These are phyloP conservation scores for Drosophila cognata DNA, from an alignment of 2,888 invertebrate genomes.

Conservation along the genomic window DNA sequence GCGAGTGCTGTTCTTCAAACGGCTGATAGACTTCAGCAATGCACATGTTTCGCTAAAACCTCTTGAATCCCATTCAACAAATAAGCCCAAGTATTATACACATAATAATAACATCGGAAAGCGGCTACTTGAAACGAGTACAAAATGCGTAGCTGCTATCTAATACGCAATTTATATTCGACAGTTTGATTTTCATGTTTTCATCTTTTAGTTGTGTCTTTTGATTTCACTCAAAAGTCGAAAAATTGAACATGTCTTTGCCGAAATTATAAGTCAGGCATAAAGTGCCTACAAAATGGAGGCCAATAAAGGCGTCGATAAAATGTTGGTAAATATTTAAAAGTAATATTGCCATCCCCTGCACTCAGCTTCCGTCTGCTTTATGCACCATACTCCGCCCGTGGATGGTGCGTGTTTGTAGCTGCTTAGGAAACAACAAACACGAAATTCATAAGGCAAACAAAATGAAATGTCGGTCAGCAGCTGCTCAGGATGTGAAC, in stretches of 20 bases:
- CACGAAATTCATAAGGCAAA: slow-evolving; percentile 55
- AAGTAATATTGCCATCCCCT: slow-evolving; percentile 13
- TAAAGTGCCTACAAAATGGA: slow-evolving; percentile 1
- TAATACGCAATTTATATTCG: neutral
- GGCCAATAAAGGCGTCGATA: slow-evolving; percentile 31
- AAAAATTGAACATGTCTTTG: neutral
- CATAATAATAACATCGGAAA: slow-evolving; percentile 7
- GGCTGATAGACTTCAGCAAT: slow-evolving; percentile 18
- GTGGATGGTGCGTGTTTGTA: slow-evolving; percentile 41
- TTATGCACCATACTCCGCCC: neutral
- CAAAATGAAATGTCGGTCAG: slow-evolving; percentile 59
- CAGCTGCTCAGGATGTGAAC: slow-evolving; percentile 45
- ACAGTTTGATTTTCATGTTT: neutral
- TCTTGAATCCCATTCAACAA: slow-evolving; percentile 2
- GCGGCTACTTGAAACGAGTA: neutral
- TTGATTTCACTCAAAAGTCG: neutral
- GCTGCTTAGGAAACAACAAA: slow-evolving; percentile 56
- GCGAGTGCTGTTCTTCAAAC: neutral
- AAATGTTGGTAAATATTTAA: slow-evolving; percentile 54
- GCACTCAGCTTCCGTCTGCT: neutral
- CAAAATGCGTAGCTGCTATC: neutral
- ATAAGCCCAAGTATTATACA: slow-evolving; percentile 1
- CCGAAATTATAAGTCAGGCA: slow-evolving; percentile 4
- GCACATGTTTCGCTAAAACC: slow-evolving; percentile 12
- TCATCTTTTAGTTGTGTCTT: neutral